A percentile compares a stretch with the other conserved stretches of the same genome.
phyloP scores from a whole-genome alignment of 1,140 invertebrate species.

The Conus betulinus region DNA sequence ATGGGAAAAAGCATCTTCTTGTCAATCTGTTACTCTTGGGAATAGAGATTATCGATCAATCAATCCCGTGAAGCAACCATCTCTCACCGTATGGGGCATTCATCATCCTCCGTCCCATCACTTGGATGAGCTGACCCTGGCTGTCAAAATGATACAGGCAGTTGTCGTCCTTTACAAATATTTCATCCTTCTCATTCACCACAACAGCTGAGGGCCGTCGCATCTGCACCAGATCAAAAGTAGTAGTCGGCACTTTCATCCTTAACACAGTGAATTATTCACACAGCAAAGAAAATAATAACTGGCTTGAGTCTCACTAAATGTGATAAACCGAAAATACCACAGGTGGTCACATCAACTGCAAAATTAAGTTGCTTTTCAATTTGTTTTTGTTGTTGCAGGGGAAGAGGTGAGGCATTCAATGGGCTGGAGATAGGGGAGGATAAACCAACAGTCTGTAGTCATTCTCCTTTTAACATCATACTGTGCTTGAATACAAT shows the following conservation, averaged over 20 bases:
- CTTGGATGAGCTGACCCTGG: constrained; percentile 37
- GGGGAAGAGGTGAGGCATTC: too few species aligned
- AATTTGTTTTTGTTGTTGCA: too few species aligned
- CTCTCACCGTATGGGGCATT: constrained; percentile 53
- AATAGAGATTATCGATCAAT: too few species aligned
- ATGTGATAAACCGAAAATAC: neutral
- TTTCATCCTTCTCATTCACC: constrained; percentile 57
- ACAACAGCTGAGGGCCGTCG: constrained; percentile 62
- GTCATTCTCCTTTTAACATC: too few species aligned
- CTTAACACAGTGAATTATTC: neutral
- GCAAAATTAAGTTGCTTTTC: too few species aligned
- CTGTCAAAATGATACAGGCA: constrained; percentile 55
- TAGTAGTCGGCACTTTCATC: neutral
- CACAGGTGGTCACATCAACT: neutral
- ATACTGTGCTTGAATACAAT: too few species aligned
- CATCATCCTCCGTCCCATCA: constrained; percentile 42
- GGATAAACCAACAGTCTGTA: too few species aligned
- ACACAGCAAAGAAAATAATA: neutral
- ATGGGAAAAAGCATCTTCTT: too few species aligned
- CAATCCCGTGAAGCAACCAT: neutral
- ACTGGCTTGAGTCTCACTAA: neutral
- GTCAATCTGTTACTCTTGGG: too few species aligned
- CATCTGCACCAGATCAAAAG: constrained; percentile 28
- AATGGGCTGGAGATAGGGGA: too few species aligned
- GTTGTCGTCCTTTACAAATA: constrained; percentile 66